Evolutionary conservation across 2,888 invertebrate species (phyloP).

Genomic region (Lasiommata megera): DNA sequence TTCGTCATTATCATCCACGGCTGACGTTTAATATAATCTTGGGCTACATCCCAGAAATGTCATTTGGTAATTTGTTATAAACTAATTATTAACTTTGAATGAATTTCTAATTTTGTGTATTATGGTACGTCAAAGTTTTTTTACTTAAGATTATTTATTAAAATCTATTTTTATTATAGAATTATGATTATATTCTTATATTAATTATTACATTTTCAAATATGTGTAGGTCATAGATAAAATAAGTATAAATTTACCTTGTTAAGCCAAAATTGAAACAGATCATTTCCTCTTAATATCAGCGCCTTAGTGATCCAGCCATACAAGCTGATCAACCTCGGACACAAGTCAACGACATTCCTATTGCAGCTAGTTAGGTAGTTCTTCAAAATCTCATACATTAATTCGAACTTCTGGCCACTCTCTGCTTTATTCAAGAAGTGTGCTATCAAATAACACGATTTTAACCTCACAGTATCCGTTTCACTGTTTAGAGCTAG

Average conservation of each 20-base stretch:
- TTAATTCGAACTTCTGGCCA: slow-evolving; percentile 59
- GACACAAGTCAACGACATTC: slow-evolving; percentile 46
- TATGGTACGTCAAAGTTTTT: too few relatives aligned
- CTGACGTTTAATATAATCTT: too few relatives aligned
- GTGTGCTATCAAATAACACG: slow-evolving; percentile 78
- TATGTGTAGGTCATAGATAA: too few relatives aligned
- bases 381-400: slow-evolving; percentile 58
- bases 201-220: too few relatives aligned
- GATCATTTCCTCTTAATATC: slow-evolving; percentile 60
- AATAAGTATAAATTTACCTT: slow-evolving; percentile 49
- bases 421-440: slow-evolving; percentile 80
- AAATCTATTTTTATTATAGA: too few relatives aligned
- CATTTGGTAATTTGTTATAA: too few relatives aligned
- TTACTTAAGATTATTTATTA: too few relatives aligned
- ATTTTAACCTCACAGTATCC: slow-evolving; percentile 55
- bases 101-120: too few relatives aligned
- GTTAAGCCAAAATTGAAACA: slow-evolving; percentile 64
- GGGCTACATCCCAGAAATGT: too few relatives aligned
- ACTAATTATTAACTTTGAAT: too few relatives aligned
- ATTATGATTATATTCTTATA: too few relatives aligned
- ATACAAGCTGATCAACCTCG: slow-evolving; percentile 56
- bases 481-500: slow-evolving; percentile 56
- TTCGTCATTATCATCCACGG: too few relatives aligned
- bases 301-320: slow-evolving; percentile 69
- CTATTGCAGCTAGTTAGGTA: slow-evolving; percentile 44